Conservation (phyloP, 2,797 vertebrate genomes). For the Micromesistius poutassou region DNA sequence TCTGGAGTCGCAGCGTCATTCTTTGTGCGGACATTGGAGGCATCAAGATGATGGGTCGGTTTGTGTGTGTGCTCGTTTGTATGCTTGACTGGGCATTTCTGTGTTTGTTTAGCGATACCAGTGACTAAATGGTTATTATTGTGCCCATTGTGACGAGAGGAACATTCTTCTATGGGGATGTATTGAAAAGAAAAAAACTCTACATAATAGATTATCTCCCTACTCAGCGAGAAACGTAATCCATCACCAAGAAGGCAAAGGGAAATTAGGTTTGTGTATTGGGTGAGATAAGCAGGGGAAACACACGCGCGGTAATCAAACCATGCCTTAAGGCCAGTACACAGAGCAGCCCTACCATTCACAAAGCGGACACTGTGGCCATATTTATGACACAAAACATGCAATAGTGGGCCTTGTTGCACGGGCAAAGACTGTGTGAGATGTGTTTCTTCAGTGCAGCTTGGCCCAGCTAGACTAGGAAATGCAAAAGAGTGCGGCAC, state of each 20-base stretch:
- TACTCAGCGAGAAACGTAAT: conserved; percentile 55
- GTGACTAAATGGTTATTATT: conserved; percentile 51
- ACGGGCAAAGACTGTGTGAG: background rate
- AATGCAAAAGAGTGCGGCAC: background rate
- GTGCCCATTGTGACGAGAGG: conserved; percentile 36
- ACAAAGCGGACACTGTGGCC: background rate
- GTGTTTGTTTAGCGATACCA: conserved; percentile 48
- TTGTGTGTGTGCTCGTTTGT: background rate
- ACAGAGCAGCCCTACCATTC: background rate
- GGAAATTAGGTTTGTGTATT: conserved; percentile 41
- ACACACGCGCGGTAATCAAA: conserved; percentile 6
- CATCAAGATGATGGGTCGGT: background rate
- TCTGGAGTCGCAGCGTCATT: background rate
- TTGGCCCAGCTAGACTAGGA: background rate
- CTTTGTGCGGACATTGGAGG: background rate
- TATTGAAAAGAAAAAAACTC: conserved; percentile 56
- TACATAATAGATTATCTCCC: conserved; percentile 48
- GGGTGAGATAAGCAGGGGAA: conserved; percentile 41
- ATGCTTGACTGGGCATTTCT: conserved; percentile 5
- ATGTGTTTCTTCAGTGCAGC: background rate
- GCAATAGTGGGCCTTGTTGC: background rate
- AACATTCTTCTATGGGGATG: conserved; percentile 40
- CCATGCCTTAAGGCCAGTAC: background rate
- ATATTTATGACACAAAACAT: background rate
- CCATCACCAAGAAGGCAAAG: conserved; percentile 52